Conservation (phyloP, 2,113 vertebrate genomes). For the Ptyas mucosa region DNA sequence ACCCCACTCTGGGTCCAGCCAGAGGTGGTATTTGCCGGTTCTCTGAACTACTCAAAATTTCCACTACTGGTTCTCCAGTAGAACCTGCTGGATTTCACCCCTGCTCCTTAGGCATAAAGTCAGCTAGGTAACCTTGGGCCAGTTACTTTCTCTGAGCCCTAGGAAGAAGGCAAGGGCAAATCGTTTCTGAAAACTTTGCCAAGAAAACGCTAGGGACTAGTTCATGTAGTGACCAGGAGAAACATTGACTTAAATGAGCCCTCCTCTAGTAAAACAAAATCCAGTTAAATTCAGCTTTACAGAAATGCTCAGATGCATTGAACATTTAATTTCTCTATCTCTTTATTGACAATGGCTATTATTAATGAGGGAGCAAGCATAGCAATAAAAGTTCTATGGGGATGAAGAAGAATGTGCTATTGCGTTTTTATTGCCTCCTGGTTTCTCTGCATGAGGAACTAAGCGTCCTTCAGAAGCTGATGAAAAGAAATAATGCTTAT, state of each 20-base stretch:
- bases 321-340: neutral
- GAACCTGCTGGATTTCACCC: too few relatives aligned
- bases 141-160: neutral
- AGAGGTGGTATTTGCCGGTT: too few relatives aligned
- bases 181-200: neutral
- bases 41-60: too few relatives aligned
- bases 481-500: neutral
- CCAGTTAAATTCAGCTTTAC: neutral
- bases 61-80: too few relatives aligned
- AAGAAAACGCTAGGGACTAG: neutral
- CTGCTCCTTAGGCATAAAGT: neutral
- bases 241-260: neutral
- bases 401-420: neutral
- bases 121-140: neutral
- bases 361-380: neutral
- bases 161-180: neutral
- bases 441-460: neutral
- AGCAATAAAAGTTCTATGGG: neutral
- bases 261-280: neutral
- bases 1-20: too few relatives aligned
- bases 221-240: neutral
- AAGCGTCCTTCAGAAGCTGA: neutral
- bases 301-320: neutral
- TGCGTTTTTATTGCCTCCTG: neutral
- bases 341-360: neutral